phyloP scores from a whole-genome alignment of 2,113 vertebrate genomes.

The Aptenodytes patagonicus region DNA sequence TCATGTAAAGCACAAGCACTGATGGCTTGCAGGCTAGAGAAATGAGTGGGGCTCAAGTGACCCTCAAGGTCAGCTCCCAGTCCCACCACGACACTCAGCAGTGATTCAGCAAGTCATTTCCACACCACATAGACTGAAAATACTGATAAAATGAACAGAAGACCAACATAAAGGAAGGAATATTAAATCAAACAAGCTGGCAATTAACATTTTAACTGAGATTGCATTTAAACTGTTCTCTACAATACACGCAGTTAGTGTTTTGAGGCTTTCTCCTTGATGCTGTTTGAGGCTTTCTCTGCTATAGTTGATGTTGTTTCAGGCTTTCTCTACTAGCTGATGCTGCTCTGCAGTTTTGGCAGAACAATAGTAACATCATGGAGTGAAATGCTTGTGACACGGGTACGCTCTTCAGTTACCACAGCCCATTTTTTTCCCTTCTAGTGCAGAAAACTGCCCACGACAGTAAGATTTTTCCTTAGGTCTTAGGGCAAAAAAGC shows the following conservation, averaged over 20 bases:
- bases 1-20: not conserved
- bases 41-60: not conserved
- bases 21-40: not conserved
- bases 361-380: not conserved
- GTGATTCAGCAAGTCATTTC: not conserved
- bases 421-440: not conserved
- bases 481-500: not conserved
- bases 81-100: not conserved
- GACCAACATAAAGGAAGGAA: not conserved
- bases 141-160: not conserved
- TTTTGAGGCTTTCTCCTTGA: not conserved
- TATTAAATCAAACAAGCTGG: not conserved
- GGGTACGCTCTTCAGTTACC: not conserved
- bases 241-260: not conserved
- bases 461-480: not conserved
- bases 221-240: not conserved
- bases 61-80: not conserved
- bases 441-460: not conserved
- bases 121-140: not conserved
- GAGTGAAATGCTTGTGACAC: fast-evolving
- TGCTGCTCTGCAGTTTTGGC: not conserved
- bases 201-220: not conserved
- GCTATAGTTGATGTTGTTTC: not conserved
- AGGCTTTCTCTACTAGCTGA: not conserved
- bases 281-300: not conserved